phyloP scores from a whole-genome alignment of 2,797 vertebrate genomes.

The Pteropus rufus region DNA sequence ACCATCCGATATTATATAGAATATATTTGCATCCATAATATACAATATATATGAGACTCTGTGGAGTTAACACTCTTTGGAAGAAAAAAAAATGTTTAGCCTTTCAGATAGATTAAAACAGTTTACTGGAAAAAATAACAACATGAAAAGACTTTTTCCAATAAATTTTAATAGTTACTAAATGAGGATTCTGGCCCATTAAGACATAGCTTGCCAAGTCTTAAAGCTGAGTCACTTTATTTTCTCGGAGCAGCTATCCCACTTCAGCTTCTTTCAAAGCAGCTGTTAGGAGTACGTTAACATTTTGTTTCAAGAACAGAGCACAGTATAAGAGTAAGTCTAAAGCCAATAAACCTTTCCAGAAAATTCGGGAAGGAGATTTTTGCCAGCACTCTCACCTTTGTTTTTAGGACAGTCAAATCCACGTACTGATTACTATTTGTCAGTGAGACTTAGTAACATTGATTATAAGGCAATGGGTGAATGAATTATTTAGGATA shows the following conservation, averaged over 20 bases:
- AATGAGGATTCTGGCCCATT: conserved; percentile 69
- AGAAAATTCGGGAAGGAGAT: neutral
- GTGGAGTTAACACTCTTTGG: conserved; percentile 39
- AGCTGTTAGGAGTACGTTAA: conserved; percentile 44
- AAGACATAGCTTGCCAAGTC: conserved; percentile 70
- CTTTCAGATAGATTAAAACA: conserved; percentile 66
- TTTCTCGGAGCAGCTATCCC: conserved; percentile 59
- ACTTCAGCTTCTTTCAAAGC: conserved; percentile 62
- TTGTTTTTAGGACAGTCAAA: neutral
- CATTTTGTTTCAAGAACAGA: conserved; percentile 54
- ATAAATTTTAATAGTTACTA: conserved; percentile 77
- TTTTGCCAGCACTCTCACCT: neutral
- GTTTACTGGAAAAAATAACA: conserved; percentile 68
- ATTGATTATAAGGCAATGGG: neutral
- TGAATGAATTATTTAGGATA: neutral
- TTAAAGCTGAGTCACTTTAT: conserved; percentile 71
- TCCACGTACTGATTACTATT: neutral
- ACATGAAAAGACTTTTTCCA: conserved; percentile 73
- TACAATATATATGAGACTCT: conserved; percentile 37
- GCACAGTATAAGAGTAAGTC: neutral
- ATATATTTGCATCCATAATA: conserved; percentile 55
- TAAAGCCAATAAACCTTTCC: neutral
- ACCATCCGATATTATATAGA: neutral
- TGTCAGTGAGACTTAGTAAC: neutral
- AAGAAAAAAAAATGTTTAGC: conserved; percentile 60